Evolutionary conservation across 1,140 invertebrate genomes (phyloP).

Genomic region (Anastrepha obliqua): DNA sequence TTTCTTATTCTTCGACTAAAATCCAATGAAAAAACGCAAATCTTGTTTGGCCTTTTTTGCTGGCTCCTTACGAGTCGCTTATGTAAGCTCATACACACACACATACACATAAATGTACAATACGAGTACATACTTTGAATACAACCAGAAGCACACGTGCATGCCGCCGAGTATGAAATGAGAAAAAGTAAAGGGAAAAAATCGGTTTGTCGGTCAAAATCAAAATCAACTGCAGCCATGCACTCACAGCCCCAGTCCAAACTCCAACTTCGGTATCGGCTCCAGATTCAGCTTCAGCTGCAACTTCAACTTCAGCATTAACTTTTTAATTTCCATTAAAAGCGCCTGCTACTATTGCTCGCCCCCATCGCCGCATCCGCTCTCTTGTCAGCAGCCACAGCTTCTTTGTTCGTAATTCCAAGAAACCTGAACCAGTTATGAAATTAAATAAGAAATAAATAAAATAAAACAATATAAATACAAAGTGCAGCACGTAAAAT

Average conservation of each 20-base stretch:
- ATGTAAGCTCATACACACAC: background rate
- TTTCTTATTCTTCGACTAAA: background rate
- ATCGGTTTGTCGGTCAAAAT: conserved; percentile 73
- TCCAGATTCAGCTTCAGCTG: background rate
- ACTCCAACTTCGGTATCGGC: conserved; percentile 1
- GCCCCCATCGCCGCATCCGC: background rate
- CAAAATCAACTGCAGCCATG: conserved; percentile 64
- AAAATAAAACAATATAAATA: conserved; percentile 62
- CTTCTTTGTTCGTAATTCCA: conserved; percentile 70
- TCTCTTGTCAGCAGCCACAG: background rate
- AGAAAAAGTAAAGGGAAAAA: background rate
- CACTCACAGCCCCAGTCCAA: background rate
- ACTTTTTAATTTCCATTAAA: background rate
- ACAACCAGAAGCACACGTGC: background rate
- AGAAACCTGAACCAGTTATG: conserved; percentile 73
- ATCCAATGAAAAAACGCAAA: background rate
- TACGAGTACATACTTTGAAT: background rate
- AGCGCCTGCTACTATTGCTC: background rate
- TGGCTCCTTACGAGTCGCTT: background rate
- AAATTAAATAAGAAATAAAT: conserved; percentile 63
- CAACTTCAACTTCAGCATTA: background rate
- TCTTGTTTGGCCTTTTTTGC: background rate
- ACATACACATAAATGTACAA: background rate
- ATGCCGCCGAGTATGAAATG: background rate
- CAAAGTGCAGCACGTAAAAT: background rate